phyloP scores from a whole-genome alignment of 1,140 invertebrate species.

The Chionoecetes opilio region DNA sequence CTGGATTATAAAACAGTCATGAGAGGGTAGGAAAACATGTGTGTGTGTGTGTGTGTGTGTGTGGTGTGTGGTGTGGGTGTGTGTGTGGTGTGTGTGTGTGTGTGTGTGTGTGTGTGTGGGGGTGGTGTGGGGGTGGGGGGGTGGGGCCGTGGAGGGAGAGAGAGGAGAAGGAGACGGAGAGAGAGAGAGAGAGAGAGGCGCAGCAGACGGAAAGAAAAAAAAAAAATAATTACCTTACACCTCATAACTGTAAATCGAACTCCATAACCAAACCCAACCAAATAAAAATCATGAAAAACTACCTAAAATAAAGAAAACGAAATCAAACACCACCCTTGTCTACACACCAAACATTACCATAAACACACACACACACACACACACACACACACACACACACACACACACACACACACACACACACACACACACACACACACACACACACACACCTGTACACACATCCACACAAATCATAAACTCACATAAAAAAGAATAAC shows the following conservation, averaged over 20 bases:
- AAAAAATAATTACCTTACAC: no score
- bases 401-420: background rate
- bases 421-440: background rate
- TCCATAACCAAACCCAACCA: background rate
- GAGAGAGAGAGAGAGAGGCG: background rate
- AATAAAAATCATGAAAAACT: background rate
- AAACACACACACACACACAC: slow-evolving; percentile 31
- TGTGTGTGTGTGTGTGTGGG: no score
- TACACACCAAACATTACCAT: background rate
- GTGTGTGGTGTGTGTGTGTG: no score
- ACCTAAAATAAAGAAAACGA: background rate
- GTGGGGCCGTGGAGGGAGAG: no score
- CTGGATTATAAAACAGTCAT: slow-evolving; percentile 12
- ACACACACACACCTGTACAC: background rate
- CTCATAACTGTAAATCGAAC: background rate
- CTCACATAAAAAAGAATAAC: background rate
- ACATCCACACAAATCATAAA: background rate
- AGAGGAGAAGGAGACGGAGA: background rate
- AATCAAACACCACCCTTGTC: background rate
- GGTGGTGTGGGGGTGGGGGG: no score
- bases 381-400: slow-evolving; percentile 45
- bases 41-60: no score
- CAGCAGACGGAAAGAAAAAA: background rate
- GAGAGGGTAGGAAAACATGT: background rate
- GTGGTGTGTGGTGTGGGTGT: no score